phyloP scores from a whole-genome alignment of 2,113 vertebrate genomes.

The human (Homo sapiens) region GRCh38 chr11:44381501-44382000 shows the following conservation, averaged over 20 bases:
- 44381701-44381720: neutral
- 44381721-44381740: neutral
- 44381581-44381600: neutral
- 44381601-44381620: neutral
- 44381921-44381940: neutral
- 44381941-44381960: neutral
- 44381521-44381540: neutral
- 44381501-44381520: accelerated
- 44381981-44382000: neutral
- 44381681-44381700: neutral
- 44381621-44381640: too few species aligned
- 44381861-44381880: neutral
- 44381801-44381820: neutral
- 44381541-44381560: accelerated
- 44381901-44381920: neutral
- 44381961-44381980: too few species aligned
- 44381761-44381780: neutral
- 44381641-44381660: neutral
- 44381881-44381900: neutral
- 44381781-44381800: accelerated
- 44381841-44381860: neutral
- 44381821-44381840: neutral
- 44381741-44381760: neutral
- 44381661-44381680: neutral
- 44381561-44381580: neutral